A percentile compares a stretch with the other conserved stretches of the same genome.
These are phyloP conservation scores for Corythornis leucogaster DNA, from an alignment of 2,797 vertebrate genomes.

Conservation along the genomic window DNA sequence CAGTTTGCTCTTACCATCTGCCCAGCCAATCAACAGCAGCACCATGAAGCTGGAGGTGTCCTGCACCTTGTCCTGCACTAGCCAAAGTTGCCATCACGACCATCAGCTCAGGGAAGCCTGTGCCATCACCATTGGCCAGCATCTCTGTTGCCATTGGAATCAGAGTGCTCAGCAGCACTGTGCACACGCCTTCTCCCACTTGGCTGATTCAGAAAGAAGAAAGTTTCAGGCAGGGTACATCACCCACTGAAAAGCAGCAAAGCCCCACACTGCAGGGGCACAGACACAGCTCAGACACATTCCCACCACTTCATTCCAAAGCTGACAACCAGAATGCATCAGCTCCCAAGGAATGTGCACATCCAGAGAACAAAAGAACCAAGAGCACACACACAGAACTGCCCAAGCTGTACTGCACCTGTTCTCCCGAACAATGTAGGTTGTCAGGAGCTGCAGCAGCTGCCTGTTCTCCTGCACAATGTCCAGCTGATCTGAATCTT, in stretches of 20 bases:
- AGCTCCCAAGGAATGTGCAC: neutral
- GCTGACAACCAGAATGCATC: neutral
- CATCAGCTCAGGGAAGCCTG: constrained; percentile 98
- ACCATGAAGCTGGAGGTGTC: constrained; percentile 95
- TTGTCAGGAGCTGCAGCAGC: constrained; percentile 92
- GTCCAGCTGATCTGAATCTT: constrained; percentile 95
- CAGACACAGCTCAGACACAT: neutral
- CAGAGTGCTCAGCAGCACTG: constrained; percentile 94
- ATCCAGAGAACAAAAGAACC: neutral
- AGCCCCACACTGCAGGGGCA: neutral
- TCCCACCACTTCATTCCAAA: neutral
- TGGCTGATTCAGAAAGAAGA: constrained; percentile 80
- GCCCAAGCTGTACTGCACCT: constrained; percentile 61
- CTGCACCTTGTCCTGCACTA: constrained; percentile 95
- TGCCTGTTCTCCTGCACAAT: constrained; percentile 97
- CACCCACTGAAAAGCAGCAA: neutral
- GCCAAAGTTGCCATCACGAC: constrained; percentile 97
- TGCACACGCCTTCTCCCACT: constrained; percentile 98
- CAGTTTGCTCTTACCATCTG: constrained; percentile 87
- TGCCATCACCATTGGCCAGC: constrained; percentile 92
- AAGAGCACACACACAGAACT: neutral
- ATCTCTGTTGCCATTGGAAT: constrained; percentile 99
- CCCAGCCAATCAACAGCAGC: constrained; percentile 95
- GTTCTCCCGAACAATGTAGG: constrained; percentile 96
- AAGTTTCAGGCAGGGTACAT: neutral